Percentiles rank a stretch among this genome's conserved stretches.
Conservation (phyloP, 2,797 vertebrate species). For the Toxotes lorentzi region DNA sequence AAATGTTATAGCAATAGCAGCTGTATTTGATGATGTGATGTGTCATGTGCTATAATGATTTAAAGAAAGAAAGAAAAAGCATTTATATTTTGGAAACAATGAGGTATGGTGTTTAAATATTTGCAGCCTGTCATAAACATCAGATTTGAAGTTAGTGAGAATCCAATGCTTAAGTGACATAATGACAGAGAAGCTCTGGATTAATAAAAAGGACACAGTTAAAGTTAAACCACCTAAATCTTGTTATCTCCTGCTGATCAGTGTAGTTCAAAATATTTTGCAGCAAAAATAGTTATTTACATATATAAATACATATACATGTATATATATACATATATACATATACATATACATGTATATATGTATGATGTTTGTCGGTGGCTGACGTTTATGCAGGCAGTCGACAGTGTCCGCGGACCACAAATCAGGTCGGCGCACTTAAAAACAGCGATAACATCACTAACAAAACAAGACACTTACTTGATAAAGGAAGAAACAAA, state of each 20-base stretch:
- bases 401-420: not conserved
- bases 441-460: not conserved
- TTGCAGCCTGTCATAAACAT: not conserved
- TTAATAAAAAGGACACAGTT: not conserved
- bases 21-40: not conserved
- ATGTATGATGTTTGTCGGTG: not conserved
- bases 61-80: not conserved
- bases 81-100: not conserved
- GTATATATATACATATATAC: too few species aligned
- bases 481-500: conserved; percentile 77
- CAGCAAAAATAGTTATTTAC: not conserved
- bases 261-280: not conserved
- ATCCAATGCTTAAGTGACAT: not conserved
- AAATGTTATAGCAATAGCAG: not conserved
- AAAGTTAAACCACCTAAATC: not conserved
- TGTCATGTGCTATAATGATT: not conserved
- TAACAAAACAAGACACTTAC: conserved; percentile 73
- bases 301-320: too few species aligned
- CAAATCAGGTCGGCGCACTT: not conserved
- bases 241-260: not conserved
- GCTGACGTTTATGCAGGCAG: not conserved
- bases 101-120: not conserved
- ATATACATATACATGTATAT: too few species aligned
- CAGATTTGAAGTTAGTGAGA: not conserved
- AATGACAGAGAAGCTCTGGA: not conserved